Evolutionary conservation across 2,113 vertebrate genomes (phyloP).

Genomic region (Corythornis cristatus): DNA sequence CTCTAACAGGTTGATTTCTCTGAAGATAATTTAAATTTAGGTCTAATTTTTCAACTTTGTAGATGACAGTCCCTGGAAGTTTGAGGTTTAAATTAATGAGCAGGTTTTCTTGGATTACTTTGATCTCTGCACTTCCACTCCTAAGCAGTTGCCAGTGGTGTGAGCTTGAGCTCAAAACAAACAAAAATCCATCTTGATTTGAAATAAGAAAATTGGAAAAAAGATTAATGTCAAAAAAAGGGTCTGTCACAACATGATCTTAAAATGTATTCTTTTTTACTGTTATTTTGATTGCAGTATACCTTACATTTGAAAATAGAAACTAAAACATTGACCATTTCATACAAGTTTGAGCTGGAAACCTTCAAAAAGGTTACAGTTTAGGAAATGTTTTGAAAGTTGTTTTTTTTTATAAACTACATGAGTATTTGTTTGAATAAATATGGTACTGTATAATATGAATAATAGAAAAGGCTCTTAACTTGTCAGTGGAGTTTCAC

Average conservation of each 20-base stretch:
- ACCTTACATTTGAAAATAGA: not conserved
- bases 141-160: not conserved
- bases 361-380: not conserved
- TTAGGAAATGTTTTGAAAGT: not conserved
- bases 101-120: not conserved
- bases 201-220: not conserved
- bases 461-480: not conserved
- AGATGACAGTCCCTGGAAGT: not conserved
- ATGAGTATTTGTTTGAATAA: not conserved
- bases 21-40: not conserved
- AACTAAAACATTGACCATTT: not conserved
- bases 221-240: not conserved
- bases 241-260: not conserved
- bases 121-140: not conserved
- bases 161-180: not conserved
- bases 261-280: not conserved
- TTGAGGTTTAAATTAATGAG: not conserved
- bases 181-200: accelerated
- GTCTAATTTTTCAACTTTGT: not conserved
- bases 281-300: not conserved
- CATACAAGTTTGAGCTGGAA: not conserved
- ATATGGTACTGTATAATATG: not conserved
- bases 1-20: not conserved
- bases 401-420: not conserved
- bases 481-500: not conserved